phyloP scores from a whole-genome alignment of 2,797 vertebrate species.

The Sciurus vulgaris region DNA sequence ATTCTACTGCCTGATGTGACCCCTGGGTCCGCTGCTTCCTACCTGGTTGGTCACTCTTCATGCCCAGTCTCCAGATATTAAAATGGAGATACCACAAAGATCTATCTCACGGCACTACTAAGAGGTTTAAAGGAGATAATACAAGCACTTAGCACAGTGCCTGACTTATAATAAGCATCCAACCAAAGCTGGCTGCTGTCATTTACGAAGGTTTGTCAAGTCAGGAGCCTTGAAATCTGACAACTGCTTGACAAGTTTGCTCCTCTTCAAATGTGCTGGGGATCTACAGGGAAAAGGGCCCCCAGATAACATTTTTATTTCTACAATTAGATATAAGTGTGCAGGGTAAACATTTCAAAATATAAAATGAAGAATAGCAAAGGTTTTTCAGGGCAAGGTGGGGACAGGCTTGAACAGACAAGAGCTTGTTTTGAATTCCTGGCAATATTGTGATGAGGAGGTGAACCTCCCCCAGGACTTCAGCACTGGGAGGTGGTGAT shows the following conservation, averaged over 20 bases:
- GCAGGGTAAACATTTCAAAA: neutral
- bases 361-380: neutral
- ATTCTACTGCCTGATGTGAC: neutral
- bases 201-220: neutral
- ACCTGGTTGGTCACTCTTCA: neutral
- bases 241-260: neutral
- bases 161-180: neutral
- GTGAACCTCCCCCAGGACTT: neutral
- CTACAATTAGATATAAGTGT: neutral
- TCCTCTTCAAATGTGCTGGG: neutral
- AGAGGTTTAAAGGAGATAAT: slow-evolving; percentile 17
- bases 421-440: slow-evolving; percentile 22
- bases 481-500: neutral
- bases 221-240: neutral
- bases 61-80: neutral
- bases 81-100: neutral
- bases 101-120: neutral
- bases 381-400: neutral
- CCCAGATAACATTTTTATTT: neutral
- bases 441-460: neutral
- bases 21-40: neutral
- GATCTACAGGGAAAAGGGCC: neutral
- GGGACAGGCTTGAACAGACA: neutral
- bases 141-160: neutral
- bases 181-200: neutral